A percentile compares a stretch with the other conserved stretches of the same genome.
Evolutionary conservation across 2,888 invertebrate genomes (phyloP).

Genomic region (Helicoverpa assulta): DNA sequence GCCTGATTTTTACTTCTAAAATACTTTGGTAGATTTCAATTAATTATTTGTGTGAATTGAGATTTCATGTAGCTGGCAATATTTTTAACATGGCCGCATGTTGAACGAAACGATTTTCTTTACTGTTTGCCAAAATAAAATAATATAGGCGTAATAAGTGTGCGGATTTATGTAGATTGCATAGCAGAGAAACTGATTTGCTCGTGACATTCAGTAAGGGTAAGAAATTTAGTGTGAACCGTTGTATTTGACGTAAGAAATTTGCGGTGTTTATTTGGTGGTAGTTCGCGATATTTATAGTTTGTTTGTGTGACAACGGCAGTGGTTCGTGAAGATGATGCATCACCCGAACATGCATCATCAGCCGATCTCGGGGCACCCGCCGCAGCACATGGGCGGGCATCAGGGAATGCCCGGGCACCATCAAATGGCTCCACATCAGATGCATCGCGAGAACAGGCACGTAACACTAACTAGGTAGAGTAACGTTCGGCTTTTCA

Average conservation of each 20-base stretch:
- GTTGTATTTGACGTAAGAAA: constrained; percentile 67
- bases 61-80: constrained; percentile 66
- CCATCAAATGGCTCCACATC: constrained; percentile 92
- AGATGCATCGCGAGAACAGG: constrained; percentile 92
- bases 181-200: constrained; percentile 75
- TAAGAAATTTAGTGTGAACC: constrained; percentile 78
- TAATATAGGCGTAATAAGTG: constrained; percentile 78
- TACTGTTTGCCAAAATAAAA: constrained; percentile 93
- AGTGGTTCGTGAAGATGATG: constrained; percentile 86
- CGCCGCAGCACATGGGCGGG: constrained; percentile 86
- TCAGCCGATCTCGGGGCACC: constrained; percentile 89
- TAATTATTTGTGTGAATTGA: constrained; percentile 5
- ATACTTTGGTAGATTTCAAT: constrained; percentile 3
- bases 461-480: constrained; percentile 89
- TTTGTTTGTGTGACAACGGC: constrained; percentile 81
- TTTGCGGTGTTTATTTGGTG: constrained; percentile 81
- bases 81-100: constrained; percentile 95
- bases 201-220: constrained; percentile 76
- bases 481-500: constrained; percentile 81
- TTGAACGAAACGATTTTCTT: constrained; percentile 94
- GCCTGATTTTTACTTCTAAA: neutral
- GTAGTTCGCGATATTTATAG: constrained; percentile 67
- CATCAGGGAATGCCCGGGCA: constrained; percentile 88
- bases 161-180: constrained; percentile 83
- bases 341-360: constrained; percentile 91